Percentiles rank a stretch among this genome's conserved stretches.
Evolutionary conservation across 2,888 invertebrate genomes (phyloP).

Genomic region (Caenorhabditis plicata): DNA sequence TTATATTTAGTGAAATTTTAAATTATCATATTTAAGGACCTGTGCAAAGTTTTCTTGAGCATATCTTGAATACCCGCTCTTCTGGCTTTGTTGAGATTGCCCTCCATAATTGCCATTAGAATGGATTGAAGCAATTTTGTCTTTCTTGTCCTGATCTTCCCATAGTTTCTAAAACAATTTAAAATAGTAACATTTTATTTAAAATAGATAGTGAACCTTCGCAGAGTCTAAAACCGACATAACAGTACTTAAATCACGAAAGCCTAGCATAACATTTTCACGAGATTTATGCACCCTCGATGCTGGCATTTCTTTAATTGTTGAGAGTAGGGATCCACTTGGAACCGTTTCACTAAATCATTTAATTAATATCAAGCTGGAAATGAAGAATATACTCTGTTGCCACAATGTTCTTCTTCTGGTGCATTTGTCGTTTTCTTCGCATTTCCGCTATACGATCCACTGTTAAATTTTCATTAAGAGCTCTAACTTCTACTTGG

Average conservation of each 20-base stretch:
- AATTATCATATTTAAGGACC: constrained; percentile 4
- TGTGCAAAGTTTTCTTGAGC: constrained; percentile 25
- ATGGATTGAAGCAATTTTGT: constrained; percentile 24
- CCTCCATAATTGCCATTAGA: neutral
- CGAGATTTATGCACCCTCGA: constrained; percentile 16
- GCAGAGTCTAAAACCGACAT: constrained; percentile 15
- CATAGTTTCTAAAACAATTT: constrained; percentile 14
- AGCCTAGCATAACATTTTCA: constrained; percentile 26
- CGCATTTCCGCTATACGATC: constrained; percentile 74
- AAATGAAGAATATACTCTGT: constrained; percentile 14
- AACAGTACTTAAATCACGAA: constrained; percentile 16
- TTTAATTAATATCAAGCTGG: neutral
- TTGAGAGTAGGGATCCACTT: neutral
- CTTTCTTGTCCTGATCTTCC: constrained; percentile 29
- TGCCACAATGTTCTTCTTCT: constrained; percentile 45
- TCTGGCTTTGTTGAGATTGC: constrained; percentile 7
- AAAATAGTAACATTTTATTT: neutral
- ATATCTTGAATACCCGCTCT: constrained; percentile 29
- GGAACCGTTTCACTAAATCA: constrained; percentile 4
- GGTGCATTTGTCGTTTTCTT: constrained; percentile 51
- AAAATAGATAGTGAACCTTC: neutral
- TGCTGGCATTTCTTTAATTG: constrained; percentile 12
- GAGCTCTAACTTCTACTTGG: constrained; percentile 72
- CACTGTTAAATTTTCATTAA: constrained; percentile 95
- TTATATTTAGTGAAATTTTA: neutral